Percentiles rank a stretch among this genome's conserved stretches.
These are phyloP conservation scores for Seira ritae DNA, from an alignment of 2,888 invertebrate species.

Conservation along the genomic window DNA sequence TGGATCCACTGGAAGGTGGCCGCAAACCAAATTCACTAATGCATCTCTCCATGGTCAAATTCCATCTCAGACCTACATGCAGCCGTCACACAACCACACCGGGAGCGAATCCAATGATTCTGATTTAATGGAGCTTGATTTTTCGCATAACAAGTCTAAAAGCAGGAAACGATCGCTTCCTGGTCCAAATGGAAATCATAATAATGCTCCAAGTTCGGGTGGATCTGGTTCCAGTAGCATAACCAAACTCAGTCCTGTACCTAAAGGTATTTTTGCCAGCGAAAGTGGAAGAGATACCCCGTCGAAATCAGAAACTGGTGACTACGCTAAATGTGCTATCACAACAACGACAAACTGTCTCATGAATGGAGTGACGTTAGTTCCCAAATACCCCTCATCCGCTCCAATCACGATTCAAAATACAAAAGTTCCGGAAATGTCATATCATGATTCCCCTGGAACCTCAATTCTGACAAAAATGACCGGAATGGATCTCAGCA, in stretches of 20 bases:
- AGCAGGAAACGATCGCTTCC: slow-evolving; percentile 71
- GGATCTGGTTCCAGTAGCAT: slow-evolving; percentile 61
- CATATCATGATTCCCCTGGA: slow-evolving; percentile 47
- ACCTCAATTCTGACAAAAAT: slow-evolving; percentile 70
- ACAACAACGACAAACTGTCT: slow-evolving; percentile 35
- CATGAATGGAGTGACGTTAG: slow-evolving; percentile 25
- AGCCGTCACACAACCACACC: slow-evolving; percentile 47
- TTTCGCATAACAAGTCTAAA: slow-evolving; percentile 71
- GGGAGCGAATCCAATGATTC: slow-evolving; percentile 69
- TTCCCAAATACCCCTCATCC: slow-evolving; percentile 66
- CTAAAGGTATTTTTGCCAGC: slow-evolving; percentile 49
- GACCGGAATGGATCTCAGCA: slow-evolving; percentile 73
- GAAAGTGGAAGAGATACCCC: slow-evolving; percentile 42
- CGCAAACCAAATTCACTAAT: slow-evolving; percentile 74
- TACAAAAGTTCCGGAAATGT: slow-evolving; percentile 44
- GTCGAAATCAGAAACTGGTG: slow-evolving; percentile 49
- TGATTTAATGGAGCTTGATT: slow-evolving; percentile 72
- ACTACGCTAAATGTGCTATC: slow-evolving; percentile 34
- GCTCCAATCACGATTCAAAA: slow-evolving; percentile 70
- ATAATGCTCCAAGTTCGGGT: slow-evolving; percentile 61
- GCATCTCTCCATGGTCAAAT: slow-evolving; percentile 39
- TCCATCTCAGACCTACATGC: slow-evolving; percentile 34
- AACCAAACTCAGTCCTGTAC: slow-evolving; percentile 67
- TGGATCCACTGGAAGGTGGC: slow-evolving; percentile 76
- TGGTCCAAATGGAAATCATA: slow-evolving; percentile 64